A percentile compares a stretch with the other conserved stretches of the same genome.
phyloP scores from a whole-genome alignment of 2,113 vertebrate genomes.

The Xyrauchen texanus region DNA sequence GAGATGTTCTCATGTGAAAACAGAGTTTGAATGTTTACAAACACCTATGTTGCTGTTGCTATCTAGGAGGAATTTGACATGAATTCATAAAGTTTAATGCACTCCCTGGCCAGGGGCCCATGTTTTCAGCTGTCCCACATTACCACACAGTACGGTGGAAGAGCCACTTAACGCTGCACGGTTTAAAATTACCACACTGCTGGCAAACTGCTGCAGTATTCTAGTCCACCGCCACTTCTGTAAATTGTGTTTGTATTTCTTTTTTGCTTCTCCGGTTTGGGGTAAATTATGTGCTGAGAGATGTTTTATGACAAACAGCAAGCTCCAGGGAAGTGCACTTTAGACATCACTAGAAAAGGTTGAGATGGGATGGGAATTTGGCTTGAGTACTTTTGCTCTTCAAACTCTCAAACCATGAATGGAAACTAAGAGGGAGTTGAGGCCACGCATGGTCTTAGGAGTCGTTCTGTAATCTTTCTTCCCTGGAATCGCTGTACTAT shows the following conservation, averaged over 20 bases:
- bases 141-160: conserved; percentile 66
- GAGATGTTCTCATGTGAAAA: conserved; percentile 62
- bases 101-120: conserved; percentile 65
- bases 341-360: conserved; percentile 65
- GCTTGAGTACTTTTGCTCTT: conserved; percentile 62
- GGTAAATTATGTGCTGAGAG: conserved; percentile 76
- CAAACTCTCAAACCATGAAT: conserved; percentile 55
- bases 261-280: conserved; percentile 69
- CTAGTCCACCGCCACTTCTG: conserved; percentile 65
- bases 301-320: conserved; percentile 75
- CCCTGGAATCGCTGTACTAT: neutral
- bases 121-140: conserved; percentile 71
- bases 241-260: conserved; percentile 70
- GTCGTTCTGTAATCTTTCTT: conserved; percentile 18
- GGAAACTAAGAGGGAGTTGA: conserved; percentile 45
- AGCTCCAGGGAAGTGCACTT: conserved; percentile 74
- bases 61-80: conserved; percentile 59
- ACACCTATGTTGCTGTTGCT: conserved; percentile 60
- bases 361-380: conserved; percentile 65
- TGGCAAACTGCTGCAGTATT: conserved; percentile 61
- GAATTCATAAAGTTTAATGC: conserved; percentile 68
- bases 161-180: conserved; percentile 64
- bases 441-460: conserved; percentile 37
- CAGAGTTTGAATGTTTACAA: conserved; percentile 68
- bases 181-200: conserved; percentile 71